Conservation (phyloP, 2,888 invertebrate species). For the Heliothis peltigera region DNA sequence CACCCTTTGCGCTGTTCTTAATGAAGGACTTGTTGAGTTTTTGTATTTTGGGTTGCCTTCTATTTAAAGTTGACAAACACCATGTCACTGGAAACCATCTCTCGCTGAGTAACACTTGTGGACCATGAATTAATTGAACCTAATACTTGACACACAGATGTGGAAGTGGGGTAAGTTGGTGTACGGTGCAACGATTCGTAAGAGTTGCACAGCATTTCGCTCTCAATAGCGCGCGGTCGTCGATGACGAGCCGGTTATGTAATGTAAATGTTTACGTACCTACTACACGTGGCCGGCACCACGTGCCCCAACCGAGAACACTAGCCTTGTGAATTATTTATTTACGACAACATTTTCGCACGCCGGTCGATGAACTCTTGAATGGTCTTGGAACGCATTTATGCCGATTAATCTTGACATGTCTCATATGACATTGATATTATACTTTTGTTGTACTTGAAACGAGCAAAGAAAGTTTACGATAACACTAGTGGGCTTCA, state of each 20-base stretch:
- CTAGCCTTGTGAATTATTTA: constrained; percentile 90
- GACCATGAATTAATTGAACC: constrained; percentile 5
- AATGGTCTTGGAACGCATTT: constrained; percentile 88
- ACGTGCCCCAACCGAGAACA: constrained; percentile 88
- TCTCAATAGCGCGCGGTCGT: constrained; percentile 83
- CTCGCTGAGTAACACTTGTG: neutral
- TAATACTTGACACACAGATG: constrained; percentile 36
- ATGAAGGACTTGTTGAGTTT: constrained; percentile 58
- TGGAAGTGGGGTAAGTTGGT: constrained; percentile 51
- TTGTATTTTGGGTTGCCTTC: constrained; percentile 12
- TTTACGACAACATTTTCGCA: constrained; percentile 90
- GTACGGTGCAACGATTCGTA: constrained; percentile 72
- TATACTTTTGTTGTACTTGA: constrained; percentile 38
- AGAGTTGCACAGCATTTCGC: constrained; percentile 80
- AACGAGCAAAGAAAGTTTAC: constrained; percentile 35
- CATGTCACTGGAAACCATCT: neutral
- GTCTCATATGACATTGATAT: constrained; percentile 67
- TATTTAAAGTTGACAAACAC: neutral
- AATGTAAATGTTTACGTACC: constrained; percentile 89
- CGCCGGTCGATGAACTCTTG: constrained; percentile 88
- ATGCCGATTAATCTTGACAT: constrained; percentile 85
- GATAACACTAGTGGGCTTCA: constrained; percentile 10
- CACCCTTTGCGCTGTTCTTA: constrained; percentile 59
- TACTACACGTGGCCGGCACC: constrained; percentile 86
- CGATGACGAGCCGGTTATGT: constrained; percentile 89